Base-by-base conservation (phyloP, 2,797 vertebrate species). In the Ceryle rudis region DNA sequence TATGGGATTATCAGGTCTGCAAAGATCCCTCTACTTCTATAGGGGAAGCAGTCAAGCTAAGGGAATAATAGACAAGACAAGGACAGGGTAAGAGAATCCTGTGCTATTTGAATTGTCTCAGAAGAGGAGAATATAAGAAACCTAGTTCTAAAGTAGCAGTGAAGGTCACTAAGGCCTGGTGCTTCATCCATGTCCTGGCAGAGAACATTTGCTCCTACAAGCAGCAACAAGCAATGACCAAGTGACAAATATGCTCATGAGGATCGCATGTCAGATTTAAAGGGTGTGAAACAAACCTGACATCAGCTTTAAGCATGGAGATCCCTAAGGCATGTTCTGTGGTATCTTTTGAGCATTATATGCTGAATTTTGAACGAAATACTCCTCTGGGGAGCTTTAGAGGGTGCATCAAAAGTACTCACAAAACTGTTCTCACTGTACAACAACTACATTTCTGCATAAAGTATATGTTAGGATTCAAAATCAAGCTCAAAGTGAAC, bases 241-340 rank as follows among this genome's bases (percentile, higher is more conserved):
- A 88, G 64, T 85, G 81, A 96, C 74, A 96, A 95, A 93, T 52
- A 83, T 6, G 61, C 49, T 89, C 75, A 57, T 20, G 67, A 90
- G 54, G 66, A 87, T 49, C 78, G 55, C 89, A 81, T 72, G 55
- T 74, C 81, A 87, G 35, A 88, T 70, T 65, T 37, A 90, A 91
- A 92, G 72, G 29, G 35, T 93, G 80, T 74, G 83, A 95, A 94
- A 94, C 78, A 93, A 91, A 75, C 64, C 67, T 81, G 74, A 81
- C 62, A 93, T 72, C 61, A 78, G 61, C 67, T 87, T 85, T 70
- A 72, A 91, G 57, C 21, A 90, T 17, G 11, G 72, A 74, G 65
- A 33, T 94, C 85, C 94, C 78, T 31, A 61, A 75, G 60, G 84
- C 79, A 81, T 31, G 65, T 86, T 89, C 37, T 28, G 65, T 35